Evolutionary conservation across 2,797 vertebrate genomes (phyloP), one percentile per base, ranked within the genome.

Genomic region (Sebastes jordani): DNA sequence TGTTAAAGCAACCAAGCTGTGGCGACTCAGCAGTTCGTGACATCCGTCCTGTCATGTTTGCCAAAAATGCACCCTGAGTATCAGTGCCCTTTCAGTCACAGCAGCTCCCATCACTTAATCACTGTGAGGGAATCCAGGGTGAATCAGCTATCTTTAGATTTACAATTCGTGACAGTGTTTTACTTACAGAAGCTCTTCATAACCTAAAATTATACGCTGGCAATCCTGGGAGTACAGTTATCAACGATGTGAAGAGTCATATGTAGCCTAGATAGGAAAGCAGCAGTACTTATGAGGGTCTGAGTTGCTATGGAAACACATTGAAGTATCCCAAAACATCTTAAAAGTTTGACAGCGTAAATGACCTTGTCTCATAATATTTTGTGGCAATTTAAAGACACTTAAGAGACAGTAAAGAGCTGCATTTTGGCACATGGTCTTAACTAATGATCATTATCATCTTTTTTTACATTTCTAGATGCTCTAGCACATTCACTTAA

Each of bases 301-400:
- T 54, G 5, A 55, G 76, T 84, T 70, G 27, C 63, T 78, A 81
- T 71, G 27, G 74, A 74, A 74, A 76, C 34, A 46, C 63, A 61
- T 23, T 49, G 22, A 68, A 67, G 71, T 16, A 38, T 67, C 36
- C 23, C 14, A 59, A 70, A 73, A 52, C 23, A 59, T 42, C 20
- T 68, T 16, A 36, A 42, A 65, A 11, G 18, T 34, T 54, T 67
- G 46, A 70, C 46, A 64, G 3, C 1, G 6, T 16, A 29, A 58
- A 38, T 42, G n/a, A 73, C 36, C 3, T 36, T 38, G 29, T 55
- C 36, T 60, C 29, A 65, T 56, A 27, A 73, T n/a, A 56, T 14
- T 16, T 6, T 46, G 7, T n/a, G 27, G 34, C 23, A 59, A 20
- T 22, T 55, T 74, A 18, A 66, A 74, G 18, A 74, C 7, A 56